phyloP scores from a whole-genome alignment of 92 coral and sea anemone genomes.

The Phymanthus crucifer region DNA sequence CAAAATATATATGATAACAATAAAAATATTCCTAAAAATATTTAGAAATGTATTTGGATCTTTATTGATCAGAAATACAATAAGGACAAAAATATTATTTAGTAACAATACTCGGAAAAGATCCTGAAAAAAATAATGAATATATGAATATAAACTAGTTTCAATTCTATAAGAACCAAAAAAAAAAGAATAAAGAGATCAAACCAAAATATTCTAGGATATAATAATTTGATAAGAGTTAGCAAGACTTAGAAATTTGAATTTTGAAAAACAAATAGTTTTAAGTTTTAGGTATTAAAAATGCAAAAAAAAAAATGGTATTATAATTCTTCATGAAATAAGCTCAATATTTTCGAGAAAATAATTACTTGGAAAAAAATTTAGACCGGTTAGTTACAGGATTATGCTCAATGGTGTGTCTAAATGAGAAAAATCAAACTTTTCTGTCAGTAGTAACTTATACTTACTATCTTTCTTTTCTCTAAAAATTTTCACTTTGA shows the following conservation, averaged over 20 bases:
- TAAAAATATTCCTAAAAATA: neutral
- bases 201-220: no score
- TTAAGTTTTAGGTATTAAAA: no score
- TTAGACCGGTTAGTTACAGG: neutral
- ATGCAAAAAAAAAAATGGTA: no score
- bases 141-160: neutral
- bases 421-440: neutral
- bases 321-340: neutral
- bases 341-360: neutral
- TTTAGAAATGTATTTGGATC: neutral
- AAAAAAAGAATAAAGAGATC: no score
- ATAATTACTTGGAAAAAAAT: neutral
- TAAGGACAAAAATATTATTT: neutral
- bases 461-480: no score
- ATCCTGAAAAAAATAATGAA: neutral
- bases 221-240: no score
- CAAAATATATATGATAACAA: neutral
- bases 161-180: neutral
- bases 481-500: no score
- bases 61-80: neutral
- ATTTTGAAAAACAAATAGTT: no score
- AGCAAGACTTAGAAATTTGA: no score
- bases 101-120: neutral
- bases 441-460: no score
- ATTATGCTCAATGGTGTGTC: neutral